Conservation (phyloP, 2,113 vertebrate genomes). For the Canis aureus region DNA sequence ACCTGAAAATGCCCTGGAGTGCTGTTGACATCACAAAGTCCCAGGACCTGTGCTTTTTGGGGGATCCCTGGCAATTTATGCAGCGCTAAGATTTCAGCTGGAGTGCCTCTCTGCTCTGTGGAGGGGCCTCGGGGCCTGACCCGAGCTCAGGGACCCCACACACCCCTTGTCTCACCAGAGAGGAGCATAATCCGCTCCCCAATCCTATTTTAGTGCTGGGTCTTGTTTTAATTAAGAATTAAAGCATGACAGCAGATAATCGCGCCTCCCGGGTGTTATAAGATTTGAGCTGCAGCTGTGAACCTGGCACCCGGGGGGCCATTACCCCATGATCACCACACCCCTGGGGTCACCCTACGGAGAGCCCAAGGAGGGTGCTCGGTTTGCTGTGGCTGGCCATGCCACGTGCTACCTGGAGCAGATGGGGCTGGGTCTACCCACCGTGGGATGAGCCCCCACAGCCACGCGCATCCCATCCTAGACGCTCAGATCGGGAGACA, state of each 20-base stretch:
- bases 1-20: not conserved
- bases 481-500: not conserved
- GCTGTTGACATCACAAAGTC: not conserved
- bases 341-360: not conserved
- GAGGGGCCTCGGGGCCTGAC: slow-evolving; percentile 17
- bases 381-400: not conserved
- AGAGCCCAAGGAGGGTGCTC: not conserved
- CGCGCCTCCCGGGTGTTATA: slow-evolving; percentile 78
- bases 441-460: not conserved
- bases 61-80: not conserved
- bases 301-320: slow-evolving; percentile 70
- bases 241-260: slow-evolving; percentile 84
- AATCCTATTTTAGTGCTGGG: slow-evolving; percentile 72
- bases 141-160: slow-evolving; percentile 55
- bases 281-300: slow-evolving; percentile 80
- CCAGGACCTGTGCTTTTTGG: not conserved
- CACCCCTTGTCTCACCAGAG: slow-evolving; percentile 62
- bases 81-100: not conserved
- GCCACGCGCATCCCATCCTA: accelerated
- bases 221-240: slow-evolving; percentile 88
- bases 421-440: no score
- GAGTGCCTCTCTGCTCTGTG: not conserved
- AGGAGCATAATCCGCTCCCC: slow-evolving; percentile 78
- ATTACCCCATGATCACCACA: slow-evolving; percentile 77
- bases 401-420: accelerated